These are phyloP conservation scores for Cheilosia grossa DNA, from an alignment of 2,888 invertebrate genomes.

Conservation along the genomic window DNA sequence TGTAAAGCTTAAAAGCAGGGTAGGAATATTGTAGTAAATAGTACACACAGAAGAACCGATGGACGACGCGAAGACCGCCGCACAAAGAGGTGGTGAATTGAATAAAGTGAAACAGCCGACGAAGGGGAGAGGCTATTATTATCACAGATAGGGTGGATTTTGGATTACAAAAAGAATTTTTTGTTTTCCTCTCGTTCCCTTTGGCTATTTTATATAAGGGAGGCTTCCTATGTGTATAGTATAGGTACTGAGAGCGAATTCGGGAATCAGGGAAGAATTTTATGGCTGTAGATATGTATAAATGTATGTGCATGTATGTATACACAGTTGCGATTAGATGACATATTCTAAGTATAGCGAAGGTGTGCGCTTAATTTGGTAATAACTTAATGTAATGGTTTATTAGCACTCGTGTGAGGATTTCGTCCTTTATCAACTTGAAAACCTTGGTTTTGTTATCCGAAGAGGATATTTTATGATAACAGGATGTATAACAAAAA, in stretches of 20 bases:
- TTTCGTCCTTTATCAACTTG: too few species aligned
- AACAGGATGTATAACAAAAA: too few species aligned
- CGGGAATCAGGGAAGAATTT: constrained; percentile 25
- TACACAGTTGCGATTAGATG: background rate
- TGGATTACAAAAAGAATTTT: constrained; percentile 41
- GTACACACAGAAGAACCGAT: constrained; percentile 20
- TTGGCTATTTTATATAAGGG: constrained; percentile 41
- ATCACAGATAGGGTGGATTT: constrained; percentile 69
- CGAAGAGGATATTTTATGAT: too few species aligned
- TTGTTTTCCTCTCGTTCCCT: constrained; percentile 10
- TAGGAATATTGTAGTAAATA: constrained; percentile 44
- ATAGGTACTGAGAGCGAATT: constrained; percentile 28
- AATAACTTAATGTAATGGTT: background rate
- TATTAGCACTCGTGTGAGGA: background rate
- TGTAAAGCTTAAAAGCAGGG: constrained; percentile 40
- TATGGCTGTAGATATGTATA: background rate
- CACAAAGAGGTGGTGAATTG: constrained; percentile 37
- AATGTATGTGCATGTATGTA: background rate
- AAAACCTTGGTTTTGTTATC: too few species aligned
- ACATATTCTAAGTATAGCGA: constrained; percentile 9
- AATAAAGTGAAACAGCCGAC: constrained; percentile 36
- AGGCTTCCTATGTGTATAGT: constrained; percentile 53
- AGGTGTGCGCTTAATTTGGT: constrained; percentile 1
- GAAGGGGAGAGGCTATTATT: constrained; percentile 57
- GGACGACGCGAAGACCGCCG: constrained; percentile 4